Conservation (phyloP, 2,113 vertebrate species). For the Setophaga kirtlandii region DNA sequence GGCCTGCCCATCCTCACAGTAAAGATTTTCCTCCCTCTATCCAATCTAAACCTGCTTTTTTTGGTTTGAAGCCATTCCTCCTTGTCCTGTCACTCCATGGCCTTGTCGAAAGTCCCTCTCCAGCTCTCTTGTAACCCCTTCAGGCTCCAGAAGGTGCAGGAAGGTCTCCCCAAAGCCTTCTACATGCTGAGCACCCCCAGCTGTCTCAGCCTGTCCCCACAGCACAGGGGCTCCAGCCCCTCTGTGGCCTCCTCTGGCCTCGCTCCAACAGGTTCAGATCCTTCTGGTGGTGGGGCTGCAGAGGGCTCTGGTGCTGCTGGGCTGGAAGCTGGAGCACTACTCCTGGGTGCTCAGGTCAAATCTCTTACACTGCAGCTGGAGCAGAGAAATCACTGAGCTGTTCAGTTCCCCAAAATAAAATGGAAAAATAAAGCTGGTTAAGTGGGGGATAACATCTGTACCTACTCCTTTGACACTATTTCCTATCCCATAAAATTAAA, state of each 20-base stretch:
- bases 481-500: background rate
- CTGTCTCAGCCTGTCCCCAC: background rate
- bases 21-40: background rate
- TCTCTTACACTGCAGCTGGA: background rate
- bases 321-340: background rate
- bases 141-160: background rate
- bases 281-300: background rate
- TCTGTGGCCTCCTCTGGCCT: background rate
- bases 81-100: background rate
- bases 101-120: background rate
- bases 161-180: background rate
- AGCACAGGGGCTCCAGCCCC: background rate
- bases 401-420: background rate
- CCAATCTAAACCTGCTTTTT: background rate
- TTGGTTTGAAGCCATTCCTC: background rate
- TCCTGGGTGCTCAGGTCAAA: fast-evolving
- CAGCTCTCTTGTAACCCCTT: background rate
- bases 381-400: background rate
- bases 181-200: background rate
- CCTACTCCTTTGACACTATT: background rate
- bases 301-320: background rate
- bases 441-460: background rate
- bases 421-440: background rate
- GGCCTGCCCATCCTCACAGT: background rate
- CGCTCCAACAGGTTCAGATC: background rate